phyloP scores from a whole-genome alignment of 1,140 invertebrate species.

The Drosophila carrolli region DNA sequence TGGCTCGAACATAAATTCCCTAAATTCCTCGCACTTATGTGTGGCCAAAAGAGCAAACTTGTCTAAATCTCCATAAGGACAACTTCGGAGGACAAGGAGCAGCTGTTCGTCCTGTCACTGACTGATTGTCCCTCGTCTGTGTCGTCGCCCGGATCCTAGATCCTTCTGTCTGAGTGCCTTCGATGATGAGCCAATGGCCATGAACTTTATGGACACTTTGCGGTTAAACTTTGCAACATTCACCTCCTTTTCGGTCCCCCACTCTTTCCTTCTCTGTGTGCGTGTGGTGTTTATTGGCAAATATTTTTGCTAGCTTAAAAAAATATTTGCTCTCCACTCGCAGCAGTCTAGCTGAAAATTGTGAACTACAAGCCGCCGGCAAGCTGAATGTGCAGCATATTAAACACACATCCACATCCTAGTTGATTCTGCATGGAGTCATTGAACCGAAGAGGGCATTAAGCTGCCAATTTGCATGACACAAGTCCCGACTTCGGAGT shows the following conservation, averaged over 20 bases:
- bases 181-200: constrained; percentile 61
- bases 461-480: constrained; percentile 57
- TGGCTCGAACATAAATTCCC: constrained; percentile 31
- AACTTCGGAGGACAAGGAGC: constrained; percentile 9
- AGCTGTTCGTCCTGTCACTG: constrained; percentile 41
- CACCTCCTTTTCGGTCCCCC: constrained; percentile 15
- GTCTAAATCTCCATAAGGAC: constrained; percentile 20
- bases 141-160: background rate
- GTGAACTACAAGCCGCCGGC: constrained; percentile 48
- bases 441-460: constrained; percentile 52
- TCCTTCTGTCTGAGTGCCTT: constrained; percentile 38
- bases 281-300: constrained; percentile 53
- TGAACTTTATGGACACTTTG: constrained; percentile 63
- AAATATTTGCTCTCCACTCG: constrained; percentile 56
- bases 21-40: constrained; percentile 15
- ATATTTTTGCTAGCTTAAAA: constrained; percentile 68
- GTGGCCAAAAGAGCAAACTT: constrained; percentile 39
- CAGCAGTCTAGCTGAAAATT: constrained; percentile 28
- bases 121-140: constrained; percentile 25
- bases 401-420: constrained; percentile 29
- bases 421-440: constrained; percentile 30
- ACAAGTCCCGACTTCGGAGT: constrained; percentile 5
- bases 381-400: constrained; percentile 57
- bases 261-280: constrained; percentile 2
- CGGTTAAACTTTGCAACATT: constrained; percentile 39